A percentile compares a stretch with the other conserved stretches of the same genome.
phyloP scores from a whole-genome alignment of 2,797 vertebrate genomes.

The Chelon labrosus region DNA sequence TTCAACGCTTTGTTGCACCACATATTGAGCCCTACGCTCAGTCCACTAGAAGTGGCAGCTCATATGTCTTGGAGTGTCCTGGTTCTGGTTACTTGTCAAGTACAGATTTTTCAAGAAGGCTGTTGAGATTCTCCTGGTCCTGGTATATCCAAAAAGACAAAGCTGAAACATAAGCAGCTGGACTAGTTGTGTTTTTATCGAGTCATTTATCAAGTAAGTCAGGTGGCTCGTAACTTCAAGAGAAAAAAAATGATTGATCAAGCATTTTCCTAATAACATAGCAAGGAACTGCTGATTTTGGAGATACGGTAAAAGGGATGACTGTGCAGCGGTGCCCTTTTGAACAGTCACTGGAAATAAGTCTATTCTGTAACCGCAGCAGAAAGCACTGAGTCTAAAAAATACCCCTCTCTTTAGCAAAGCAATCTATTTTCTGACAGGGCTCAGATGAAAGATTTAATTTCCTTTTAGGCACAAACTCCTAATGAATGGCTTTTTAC shows the following conservation, averaged over 20 bases:
- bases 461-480: conserved; percentile 40
- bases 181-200: too few species aligned
- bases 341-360: conserved; percentile 26
- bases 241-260: conserved; percentile 1
- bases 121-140: too few species aligned
- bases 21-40: conserved; percentile 35
- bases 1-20: conserved; percentile 33
- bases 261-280: conserved; percentile 13
- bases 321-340: conserved; percentile 14
- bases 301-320: conserved; percentile 17
- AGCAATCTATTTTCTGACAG: conserved; percentile 26
- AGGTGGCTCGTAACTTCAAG: neutral
- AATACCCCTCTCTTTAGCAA: conserved; percentile 19
- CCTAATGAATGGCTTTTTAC: conserved; percentile 42
- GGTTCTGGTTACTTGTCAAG: too few species aligned
- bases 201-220: conserved; percentile 3
- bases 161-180: too few species aligned
- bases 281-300: conserved; percentile 17
- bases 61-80: conserved; percentile 8
- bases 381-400: conserved; percentile 11
- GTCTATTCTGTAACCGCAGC: neutral
- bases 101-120: too few species aligned
- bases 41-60: conserved; percentile 36
- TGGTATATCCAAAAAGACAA: too few species aligned
- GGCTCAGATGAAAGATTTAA: conserved; percentile 33